These are phyloP conservation scores for Drosophila parvula DNA, from an alignment of 1,140 invertebrate genomes.

Conservation along the genomic window DNA sequence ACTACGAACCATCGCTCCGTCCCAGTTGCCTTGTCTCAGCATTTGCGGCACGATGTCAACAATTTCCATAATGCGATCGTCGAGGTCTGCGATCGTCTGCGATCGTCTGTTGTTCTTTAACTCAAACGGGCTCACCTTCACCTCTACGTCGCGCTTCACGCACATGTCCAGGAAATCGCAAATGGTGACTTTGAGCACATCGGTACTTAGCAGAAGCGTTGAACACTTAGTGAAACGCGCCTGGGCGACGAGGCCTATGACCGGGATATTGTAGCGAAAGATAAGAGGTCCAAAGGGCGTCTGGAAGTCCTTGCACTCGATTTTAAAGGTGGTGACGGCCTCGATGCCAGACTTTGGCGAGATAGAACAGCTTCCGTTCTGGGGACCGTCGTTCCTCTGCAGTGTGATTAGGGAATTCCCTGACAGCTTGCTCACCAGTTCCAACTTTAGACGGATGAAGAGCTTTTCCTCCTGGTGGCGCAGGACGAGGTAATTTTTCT, in stretches of 20 bases:
- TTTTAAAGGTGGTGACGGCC: constrained; percentile 8
- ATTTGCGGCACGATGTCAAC: not conserved
- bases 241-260: constrained; percentile 1
- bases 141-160: rapidly evolving
- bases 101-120: too few species aligned
- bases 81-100: too few species aligned
- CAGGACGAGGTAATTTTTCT: not conserved
- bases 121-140: not conserved
- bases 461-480: not conserved
- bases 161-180: constrained; percentile 39
- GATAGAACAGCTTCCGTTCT: constrained; percentile 6
- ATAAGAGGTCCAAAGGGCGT: constrained; percentile 5
- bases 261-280: not conserved
- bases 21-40: constrained; percentile 19
- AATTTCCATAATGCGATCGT: not conserved
- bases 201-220: not conserved
- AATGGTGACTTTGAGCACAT: not conserved
- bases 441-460: constrained; percentile 1
- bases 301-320: constrained; percentile 8
- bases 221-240: not conserved
- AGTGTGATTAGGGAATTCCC: constrained; percentile 2
- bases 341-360: constrained; percentile 1
- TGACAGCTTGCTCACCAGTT: not conserved
- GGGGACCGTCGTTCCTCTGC: constrained; percentile 16
- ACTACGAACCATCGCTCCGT: not conserved